These are phyloP conservation scores for Dryobates pubescens DNA, from an alignment of 2,797 vertebrate genomes.

Conservation along the genomic window DNA sequence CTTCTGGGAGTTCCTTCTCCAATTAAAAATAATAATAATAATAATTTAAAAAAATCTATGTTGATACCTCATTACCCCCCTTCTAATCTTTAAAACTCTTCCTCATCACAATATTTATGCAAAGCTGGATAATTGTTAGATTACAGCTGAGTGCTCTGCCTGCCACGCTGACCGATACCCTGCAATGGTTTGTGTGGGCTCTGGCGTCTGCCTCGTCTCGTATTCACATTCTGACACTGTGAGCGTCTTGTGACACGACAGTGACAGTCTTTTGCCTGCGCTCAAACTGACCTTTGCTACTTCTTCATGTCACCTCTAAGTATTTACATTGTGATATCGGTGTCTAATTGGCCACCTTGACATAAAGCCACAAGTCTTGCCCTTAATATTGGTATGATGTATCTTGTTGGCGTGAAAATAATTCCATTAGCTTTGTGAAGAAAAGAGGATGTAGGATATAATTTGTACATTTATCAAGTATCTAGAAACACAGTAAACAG, in stretches of 20 bases:
- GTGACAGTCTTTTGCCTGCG: background rate
- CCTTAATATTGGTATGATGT: background rate
- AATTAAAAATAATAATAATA: no score
- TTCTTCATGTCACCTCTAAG: background rate
- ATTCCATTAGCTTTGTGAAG: background rate
- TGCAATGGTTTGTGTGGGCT: background rate
- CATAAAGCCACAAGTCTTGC: background rate
- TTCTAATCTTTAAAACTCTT: background rate
- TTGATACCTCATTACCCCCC: background rate
- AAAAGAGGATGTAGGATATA: background rate
- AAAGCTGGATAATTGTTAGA: background rate
- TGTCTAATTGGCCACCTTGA: background rate
- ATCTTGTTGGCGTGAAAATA: background rate
- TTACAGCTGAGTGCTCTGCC: background rate
- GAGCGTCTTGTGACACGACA: no score
- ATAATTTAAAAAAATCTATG: background rate
- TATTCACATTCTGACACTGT: background rate
- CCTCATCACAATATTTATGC: background rate
- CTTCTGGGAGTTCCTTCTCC: background rate
- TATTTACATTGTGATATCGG: background rate
- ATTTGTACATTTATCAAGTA: background rate
- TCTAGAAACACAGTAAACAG: background rate
- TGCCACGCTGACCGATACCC: background rate
- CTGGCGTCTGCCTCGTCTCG: background rate
- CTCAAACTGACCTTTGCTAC: background rate